Base-by-base conservation (phyloP, 2,888 invertebrate genomes). In the Aricia artaxerxes region DNA sequence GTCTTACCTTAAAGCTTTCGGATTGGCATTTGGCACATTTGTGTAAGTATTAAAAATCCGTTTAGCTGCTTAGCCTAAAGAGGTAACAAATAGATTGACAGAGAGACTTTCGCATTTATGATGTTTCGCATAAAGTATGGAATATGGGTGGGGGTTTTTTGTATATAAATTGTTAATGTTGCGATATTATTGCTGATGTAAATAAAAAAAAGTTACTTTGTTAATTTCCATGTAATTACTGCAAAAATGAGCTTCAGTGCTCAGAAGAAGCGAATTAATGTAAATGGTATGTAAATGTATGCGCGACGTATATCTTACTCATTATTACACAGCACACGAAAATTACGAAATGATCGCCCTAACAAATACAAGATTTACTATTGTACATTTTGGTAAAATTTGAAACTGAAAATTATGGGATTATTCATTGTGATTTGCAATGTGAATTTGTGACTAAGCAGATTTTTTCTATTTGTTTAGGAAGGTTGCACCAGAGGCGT, bases 221-320 rank as follows among this genome's bases (percentile, higher is more conserved):
- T 69, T 69, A 69, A 69, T 38, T 35, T 16, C 35, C 35, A 69
- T 69, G 35, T 69, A 69, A 69, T 69, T 69, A 69, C 13, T 69
- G 16, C 69, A 16, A 69, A 31, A 69, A 69, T 69, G 69, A 38
- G 38, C 69, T 35, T 69, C 69, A 69, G 69, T 69, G 35, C 35
- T 38, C 69, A 69, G 69, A 69, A 69, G 69, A 35, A 31, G 35
- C 11, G 16, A 69, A 69, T 35, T 69, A 69, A 69, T 38, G 69
- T 11, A 69, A 69, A 69, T 69, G 4, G 35, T 69, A 69, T 69
- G 69, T 69, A 13, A 69, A 69, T 69, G 35, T 69, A 69, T 35
- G 69, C 69, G 69, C 31, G 24, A 24, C 24, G 69, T 69, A 69
- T 69, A 69, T 69, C 35, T 13, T 69, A 69, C 35, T 35, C 64